Percentiles rank a stretch among this genome's conserved stretches.
phyloP scores from a whole-genome alignment of 2,888 invertebrate species.

The Heliconius hortense region DNA sequence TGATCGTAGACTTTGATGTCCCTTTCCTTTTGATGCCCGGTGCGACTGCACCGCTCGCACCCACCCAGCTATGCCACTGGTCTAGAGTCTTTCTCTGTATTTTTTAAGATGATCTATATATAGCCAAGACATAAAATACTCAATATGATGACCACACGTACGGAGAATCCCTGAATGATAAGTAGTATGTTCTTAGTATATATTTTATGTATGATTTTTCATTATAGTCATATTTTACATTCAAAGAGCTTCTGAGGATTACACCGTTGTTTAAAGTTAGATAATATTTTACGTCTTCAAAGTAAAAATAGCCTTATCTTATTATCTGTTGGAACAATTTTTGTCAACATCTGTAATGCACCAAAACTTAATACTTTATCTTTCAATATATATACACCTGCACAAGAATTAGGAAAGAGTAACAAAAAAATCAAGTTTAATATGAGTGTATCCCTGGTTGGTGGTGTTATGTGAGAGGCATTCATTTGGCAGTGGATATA shows the following conservation, averaged over 20 bases:
- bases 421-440: neutral
- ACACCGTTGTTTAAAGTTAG: constrained; percentile 5
- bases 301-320: constrained; percentile 19
- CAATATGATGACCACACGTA: no score
- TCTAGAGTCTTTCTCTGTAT: no score
- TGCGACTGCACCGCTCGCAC: no score
- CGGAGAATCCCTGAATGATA: no score
- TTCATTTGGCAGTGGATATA: no score
- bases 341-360: constrained; percentile 12
- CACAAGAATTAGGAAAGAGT: neutral
- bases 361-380: neutral
- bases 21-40: no score
- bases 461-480: no score
- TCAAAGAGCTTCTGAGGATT: constrained; percentile 9
- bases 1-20: no score
- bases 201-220: neutral
- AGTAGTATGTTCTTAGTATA: constrained; percentile 39
- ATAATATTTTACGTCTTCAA: constrained; percentile 8
- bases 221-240: neutral
- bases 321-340: neutral
- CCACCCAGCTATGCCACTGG: no score
- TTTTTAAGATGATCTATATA: no score
- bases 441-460: neutral
- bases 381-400: neutral
- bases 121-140: no score